phyloP scores from a whole-genome alignment of 2,113 vertebrate species.

The Cavia porcellus region DNA sequence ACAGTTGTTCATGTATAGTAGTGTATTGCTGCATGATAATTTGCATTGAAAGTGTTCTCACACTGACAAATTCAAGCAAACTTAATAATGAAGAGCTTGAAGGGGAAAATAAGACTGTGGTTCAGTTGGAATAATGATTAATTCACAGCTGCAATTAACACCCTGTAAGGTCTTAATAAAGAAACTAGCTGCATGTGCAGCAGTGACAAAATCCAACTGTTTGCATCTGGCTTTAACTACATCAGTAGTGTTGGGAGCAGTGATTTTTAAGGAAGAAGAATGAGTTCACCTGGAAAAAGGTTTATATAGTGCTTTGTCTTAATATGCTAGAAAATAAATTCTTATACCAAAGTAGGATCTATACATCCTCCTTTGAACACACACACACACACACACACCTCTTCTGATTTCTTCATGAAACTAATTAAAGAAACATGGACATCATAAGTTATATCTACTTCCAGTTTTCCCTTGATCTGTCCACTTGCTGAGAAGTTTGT shows the following conservation, averaged over 20 bases:
- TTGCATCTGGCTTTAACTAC: not conserved
- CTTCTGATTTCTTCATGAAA: conserved; percentile 11
- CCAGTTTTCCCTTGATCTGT: not conserved
- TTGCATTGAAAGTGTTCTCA: conserved; percentile 14
- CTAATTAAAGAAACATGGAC: not conserved
- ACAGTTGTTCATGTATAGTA: not conserved
- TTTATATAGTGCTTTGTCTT: conserved; percentile 5
- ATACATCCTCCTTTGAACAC: not conserved
- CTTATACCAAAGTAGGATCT: not conserved
- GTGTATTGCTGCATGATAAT: conserved; percentile 15
- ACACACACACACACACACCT: not conserved
- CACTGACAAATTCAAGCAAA: conserved; percentile 60
- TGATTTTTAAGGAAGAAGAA: conserved; percentile 19
- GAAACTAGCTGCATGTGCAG: not conserved
- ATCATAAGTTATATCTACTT: conserved; percentile 19
- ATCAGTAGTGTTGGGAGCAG: not conserved
- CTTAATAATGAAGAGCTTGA: conserved; percentile 63
- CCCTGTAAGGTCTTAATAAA: conserved; percentile 48
- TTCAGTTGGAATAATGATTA: conserved; percentile 70
- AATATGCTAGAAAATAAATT: conserved; percentile 28
- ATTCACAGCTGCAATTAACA: conserved; percentile 72
- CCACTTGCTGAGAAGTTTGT: not conserved
- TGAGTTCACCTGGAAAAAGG: not conserved
- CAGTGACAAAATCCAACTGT: not conserved
- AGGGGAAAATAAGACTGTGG: conserved; percentile 62